Base-by-base conservation (phyloP, 2,113 vertebrate species). In the Equus przewalskii region DNA sequence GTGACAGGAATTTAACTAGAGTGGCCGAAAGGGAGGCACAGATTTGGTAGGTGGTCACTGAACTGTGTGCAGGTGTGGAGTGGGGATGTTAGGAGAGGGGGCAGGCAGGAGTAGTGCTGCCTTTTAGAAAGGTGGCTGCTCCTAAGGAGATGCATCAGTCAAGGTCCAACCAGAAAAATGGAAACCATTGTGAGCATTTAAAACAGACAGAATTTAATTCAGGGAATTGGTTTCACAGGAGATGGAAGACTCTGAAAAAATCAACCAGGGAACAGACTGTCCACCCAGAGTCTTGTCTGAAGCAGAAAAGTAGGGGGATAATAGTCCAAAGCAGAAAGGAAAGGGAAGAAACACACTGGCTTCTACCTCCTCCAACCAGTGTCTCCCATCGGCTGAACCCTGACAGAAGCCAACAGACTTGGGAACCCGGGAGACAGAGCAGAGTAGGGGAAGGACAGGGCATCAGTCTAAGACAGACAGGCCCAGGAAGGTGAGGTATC, bases 151-250 rank as follows among this genome's bases (percentile, higher is more conserved):
- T 26, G 22, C 36, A 64, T 62, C 21, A 73, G 73, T 70, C 26
- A 51, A 80, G 22, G 22, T 79, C n/a, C 73, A 81, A 5, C 24
- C 18, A 84, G 70, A 60, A 65, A 80, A 51, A 81, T 19, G 16
- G 44, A 84, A 90, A 84, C 26, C 6, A 62, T 0, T 10, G 33
- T 44, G 58, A 65, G 33, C 58, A 90, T 9, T 87, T 62, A 49
- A 91, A 92, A 81, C 22, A 81, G 30, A 75, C 18, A 18, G 19
- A 33, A 81, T 15, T 86, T 87, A 89, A 86, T 80, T 87, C 24
- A 81, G 58, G 60, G 7, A 54, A 79, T 1, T 70, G 41, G 46
- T 91, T 89, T 94, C 69, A 79, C 5, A 70, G 46, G 19, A 80
- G 44, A 67, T 79, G 7, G 24, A 75, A 73, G 6, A 69, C 41